phyloP scores from a whole-genome alignment of 2,113 vertebrate species.

The Tursiops truncatus region DNA sequence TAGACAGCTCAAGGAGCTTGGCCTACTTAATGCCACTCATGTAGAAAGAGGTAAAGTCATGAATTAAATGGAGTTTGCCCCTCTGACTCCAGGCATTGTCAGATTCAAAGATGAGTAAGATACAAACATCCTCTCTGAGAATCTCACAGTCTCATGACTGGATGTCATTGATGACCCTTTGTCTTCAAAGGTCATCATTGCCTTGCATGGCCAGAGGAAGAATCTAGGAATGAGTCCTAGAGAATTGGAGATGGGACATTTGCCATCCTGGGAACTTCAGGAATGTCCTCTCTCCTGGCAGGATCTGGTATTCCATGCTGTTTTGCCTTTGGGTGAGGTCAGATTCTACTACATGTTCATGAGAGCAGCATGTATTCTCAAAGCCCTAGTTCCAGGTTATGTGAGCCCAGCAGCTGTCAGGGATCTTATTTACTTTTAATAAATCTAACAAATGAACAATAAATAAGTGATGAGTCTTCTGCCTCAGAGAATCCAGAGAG shows the following conservation, averaged over 20 bases:
- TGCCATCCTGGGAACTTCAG: not conserved
- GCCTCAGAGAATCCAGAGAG: not conserved
- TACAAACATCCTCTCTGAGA: not conserved
- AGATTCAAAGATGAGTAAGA: not conserved
- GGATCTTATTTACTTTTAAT: constrained; percentile 54
- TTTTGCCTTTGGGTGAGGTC: not conserved
- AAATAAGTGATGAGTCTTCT: constrained; percentile 61
- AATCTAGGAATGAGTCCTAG: not conserved
- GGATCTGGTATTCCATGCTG: not conserved
- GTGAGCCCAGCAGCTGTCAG: constrained; percentile 29
- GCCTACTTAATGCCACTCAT: not conserved
- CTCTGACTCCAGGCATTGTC: not conserved
- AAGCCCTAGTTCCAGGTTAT: not conserved
- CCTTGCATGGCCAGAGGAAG: not conserved
- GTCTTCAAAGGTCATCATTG: not conserved
- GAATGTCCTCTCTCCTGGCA: not conserved
- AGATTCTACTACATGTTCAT: not conserved
- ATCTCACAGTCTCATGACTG: not conserved
- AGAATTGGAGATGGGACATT: not conserved
- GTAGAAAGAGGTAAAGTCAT: not conserved
- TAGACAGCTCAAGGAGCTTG: not conserved
- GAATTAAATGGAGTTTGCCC: not conserved
- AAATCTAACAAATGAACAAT: constrained; percentile 61
- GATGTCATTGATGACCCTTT: not conserved
- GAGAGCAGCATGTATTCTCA: not conserved